These are phyloP conservation scores for Rhynchonycteris naso DNA, from an alignment of 2,797 vertebrate genomes.

Conservation along the genomic window DNA sequence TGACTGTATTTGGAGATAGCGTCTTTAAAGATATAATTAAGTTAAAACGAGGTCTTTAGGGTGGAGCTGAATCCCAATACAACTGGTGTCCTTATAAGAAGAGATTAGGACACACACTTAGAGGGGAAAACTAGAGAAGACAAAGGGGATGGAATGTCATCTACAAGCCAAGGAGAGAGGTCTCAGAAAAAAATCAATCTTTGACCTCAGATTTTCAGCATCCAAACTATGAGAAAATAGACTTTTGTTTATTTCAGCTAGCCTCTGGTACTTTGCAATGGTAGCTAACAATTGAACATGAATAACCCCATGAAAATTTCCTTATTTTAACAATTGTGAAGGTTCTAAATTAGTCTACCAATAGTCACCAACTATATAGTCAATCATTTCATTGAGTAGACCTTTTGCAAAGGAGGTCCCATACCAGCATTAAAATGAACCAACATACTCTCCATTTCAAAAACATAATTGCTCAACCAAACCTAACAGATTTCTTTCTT, in stretches of 20 bases:
- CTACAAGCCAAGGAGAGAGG: not conserved
- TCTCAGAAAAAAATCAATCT: not conserved
- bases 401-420: not conserved
- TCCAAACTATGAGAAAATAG: not conserved
- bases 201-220: not conserved
- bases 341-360: not conserved
- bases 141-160: not conserved
- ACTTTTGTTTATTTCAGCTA: not conserved
- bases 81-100: not conserved
- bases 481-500: not conserved
- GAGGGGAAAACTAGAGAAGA: not conserved
- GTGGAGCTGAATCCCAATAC: not conserved
- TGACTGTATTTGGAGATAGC: not conserved
- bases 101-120: not conserved
- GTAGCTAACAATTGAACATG: not conserved
- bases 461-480: not conserved
- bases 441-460: not conserved
- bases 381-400: not conserved
- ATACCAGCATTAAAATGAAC: not conserved
- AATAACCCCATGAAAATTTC: not conserved
- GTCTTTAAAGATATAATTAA: not conserved
- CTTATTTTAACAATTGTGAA: constrained; percentile 12
- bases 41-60: not conserved
- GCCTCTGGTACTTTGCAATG: not conserved
- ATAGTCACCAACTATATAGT: not conserved